Evolutionary conservation across 2,888 invertebrate genomes (phyloP).

Genomic region (Papilio protenor): DNA sequence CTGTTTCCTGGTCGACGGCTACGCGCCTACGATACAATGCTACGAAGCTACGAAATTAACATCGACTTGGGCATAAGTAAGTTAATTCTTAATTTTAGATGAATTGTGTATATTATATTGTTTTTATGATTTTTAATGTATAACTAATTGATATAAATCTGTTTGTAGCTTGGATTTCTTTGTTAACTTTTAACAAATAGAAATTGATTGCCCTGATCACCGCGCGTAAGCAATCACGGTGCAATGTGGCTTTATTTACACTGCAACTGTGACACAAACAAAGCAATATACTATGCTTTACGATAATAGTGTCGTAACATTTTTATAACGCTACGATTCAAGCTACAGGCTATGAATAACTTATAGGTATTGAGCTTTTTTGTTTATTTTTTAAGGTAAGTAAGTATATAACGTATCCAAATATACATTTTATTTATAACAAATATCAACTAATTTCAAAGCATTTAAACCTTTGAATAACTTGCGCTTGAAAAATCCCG

Average conservation of each 20-base stretch:
- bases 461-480: no score
- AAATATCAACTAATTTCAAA: no score
- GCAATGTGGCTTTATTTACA: slow-evolving; percentile 23
- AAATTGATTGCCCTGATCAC: slow-evolving; percentile 3
- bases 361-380: no score
- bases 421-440: no score
- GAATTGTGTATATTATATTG: not conserved
- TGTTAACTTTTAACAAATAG: slow-evolving; percentile 27
- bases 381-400: no score
- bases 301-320: not conserved
- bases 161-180: not conserved
- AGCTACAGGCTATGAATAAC: no score
- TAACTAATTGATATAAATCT: not conserved
- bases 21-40: not conserved
- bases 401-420: no score
- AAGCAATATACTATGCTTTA: not conserved
- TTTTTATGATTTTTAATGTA: not conserved
- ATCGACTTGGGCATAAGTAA: not conserved
- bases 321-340: not conserved
- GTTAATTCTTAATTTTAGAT: not conserved
- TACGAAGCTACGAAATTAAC: not conserved
- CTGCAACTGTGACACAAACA: slow-evolving; percentile 22
- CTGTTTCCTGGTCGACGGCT: slow-evolving; percentile 19
- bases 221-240: slow-evolving; percentile 14
- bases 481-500: no score